These are phyloP conservation scores for Bursaphelenchus okinawaensis DNA, from an alignment of 2,888 invertebrate genomes.

Conservation along the genomic window DNA sequence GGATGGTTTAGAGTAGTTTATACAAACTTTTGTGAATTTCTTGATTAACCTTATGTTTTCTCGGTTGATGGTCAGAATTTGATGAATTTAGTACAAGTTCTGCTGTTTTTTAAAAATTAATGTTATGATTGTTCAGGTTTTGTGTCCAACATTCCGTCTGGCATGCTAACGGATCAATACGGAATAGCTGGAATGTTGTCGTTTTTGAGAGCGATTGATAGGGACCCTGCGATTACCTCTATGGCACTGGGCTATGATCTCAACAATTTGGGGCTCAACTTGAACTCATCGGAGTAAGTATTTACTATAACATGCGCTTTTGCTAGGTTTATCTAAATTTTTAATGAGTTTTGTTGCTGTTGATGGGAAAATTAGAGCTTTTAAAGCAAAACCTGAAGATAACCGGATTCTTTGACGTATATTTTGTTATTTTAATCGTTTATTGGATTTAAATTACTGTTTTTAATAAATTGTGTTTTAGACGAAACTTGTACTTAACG, in stretches of 20 bases:
- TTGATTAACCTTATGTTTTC: no score
- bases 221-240: slow-evolving; percentile 90
- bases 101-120: not conserved
- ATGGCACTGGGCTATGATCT: slow-evolving; percentile 94
- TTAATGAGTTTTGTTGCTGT: slow-evolving; percentile 1
- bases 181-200: slow-evolving; percentile 97
- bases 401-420: no score
- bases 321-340: not conserved
- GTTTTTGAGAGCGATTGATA: slow-evolving; percentile 93
- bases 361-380: no score
- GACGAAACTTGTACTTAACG: slow-evolving; percentile 78
- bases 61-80: no score
- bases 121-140: slow-evolving; percentile 67
- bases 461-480: slow-evolving; percentile 28
- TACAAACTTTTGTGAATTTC: no score
- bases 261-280: slow-evolving; percentile 92
- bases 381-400: no score
- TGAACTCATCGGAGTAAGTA: slow-evolving; percentile 82
- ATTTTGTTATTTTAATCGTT: slow-evolving; percentile 3
- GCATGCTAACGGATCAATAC: slow-evolving; percentile 98
- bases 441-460: not conserved
- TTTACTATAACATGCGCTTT: not conserved
- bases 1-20: no score
- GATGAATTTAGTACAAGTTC: no score
- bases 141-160: slow-evolving; percentile 94